Evolutionary conservation across 2,888 invertebrate genomes (phyloP), one percentile per base, ranked within the genome.

Genomic region (Keiferia lycopersicella): DNA sequence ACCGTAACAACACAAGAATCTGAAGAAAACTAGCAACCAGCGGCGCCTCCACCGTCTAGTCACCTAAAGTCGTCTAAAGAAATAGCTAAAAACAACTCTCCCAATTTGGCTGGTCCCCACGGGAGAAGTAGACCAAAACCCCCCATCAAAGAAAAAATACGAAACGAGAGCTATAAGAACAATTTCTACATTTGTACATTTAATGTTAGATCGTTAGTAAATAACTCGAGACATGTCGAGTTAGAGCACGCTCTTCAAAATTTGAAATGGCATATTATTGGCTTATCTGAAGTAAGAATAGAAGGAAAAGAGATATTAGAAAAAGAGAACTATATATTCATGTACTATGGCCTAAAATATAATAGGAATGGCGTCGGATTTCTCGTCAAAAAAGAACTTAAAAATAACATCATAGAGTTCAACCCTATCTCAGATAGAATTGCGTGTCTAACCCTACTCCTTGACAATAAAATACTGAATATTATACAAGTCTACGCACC

Each of bases 41-140:
- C 26, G 26, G 26, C 26, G 26, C 26, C 26, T 26, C 26, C 6
- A 4, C 6, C 26, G 6, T 26, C 26, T 6, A 26, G 26, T 26
- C 2, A 26, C 26, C 26, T 26, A 6, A 2, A 26, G 6, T n/a
- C n/a, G n/a, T n/a, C n/a, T n/a, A 26, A 26, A 26, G 2, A 26
- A 4, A 26, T 26, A 26, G 26, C 2, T 6, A 26, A 26, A 26
- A 26, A 3, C 39, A 60, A 8, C 58, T 67, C 61, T 62, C 62
- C 65, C 63, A 61, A 58, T 63, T 62, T 61, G 67, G 63, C 45
- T 62, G 65, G 67, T 67, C 65, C 39, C 65, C 67, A 60, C 20
- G 65, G 63, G 65, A 58, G 48, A 18, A 56, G 45, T 51, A 63
- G 65, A 64, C 64, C 64, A 62, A 30, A 57, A 64, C 64, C 66